These are phyloP conservation scores for Microplitis manilae DNA, from an alignment of 2,888 invertebrate genomes.

Conservation along the genomic window DNA sequence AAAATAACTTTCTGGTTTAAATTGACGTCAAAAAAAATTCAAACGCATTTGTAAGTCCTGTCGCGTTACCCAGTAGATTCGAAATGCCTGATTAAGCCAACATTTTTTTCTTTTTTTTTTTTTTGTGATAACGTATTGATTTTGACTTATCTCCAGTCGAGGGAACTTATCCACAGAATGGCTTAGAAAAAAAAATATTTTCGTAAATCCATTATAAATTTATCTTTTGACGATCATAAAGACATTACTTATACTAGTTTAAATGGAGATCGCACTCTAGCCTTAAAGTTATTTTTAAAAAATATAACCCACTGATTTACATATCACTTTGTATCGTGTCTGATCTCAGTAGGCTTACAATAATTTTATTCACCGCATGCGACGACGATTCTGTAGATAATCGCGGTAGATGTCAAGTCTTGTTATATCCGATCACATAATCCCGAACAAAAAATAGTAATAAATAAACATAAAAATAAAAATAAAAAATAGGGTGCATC, in stretches of 20 bases:
- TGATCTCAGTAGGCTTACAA: neutral
- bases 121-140: conserved; percentile 7
- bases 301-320: neutral
- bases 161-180: neutral
- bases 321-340: neutral
- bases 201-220: neutral
- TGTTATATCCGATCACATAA: neutral
- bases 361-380: neutral
- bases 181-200: neutral
- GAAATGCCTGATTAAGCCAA: conserved; percentile 1
- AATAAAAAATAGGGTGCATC: neutral
- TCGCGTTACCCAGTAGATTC: neutral
- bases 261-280: neutral
- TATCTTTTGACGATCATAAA: neutral
- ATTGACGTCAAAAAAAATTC: neutral
- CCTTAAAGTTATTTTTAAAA: neutral
- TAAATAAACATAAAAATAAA: neutral
- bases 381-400: neutral
- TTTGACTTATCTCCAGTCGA: neutral
- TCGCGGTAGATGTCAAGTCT: neutral
- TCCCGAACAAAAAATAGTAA: neutral
- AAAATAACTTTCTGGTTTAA: neutral
- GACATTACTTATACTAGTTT: neutral
- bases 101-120: neutral
- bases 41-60: conserved; percentile 2